Base-by-base conservation (phyloP, 64 coral and sea anemone species). In the Trachythela sp. region DNA sequence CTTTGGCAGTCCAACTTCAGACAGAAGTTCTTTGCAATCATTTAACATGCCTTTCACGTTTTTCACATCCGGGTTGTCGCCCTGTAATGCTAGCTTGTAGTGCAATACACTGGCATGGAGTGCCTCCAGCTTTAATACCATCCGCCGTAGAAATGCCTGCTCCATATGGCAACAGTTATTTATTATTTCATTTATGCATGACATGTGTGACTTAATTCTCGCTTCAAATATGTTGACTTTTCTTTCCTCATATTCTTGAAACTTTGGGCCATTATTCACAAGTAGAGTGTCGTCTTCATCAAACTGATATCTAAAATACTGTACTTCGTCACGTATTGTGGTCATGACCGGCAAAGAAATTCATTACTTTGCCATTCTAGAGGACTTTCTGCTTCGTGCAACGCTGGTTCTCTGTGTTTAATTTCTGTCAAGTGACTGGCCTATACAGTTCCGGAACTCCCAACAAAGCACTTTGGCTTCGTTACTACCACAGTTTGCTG, bases 391-490 rank as follows among this genome's bases (percentile, higher is more conserved):
- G 76, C 76, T 84, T 90, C 76, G 54, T 84, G 39, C 31, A 90
- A 34, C 31, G 32, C 58, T 56, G 88, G 88, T 60, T 90, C 88
- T 29, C 32, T 36, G 50, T 90, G 77, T 20, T 84, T 84, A 29
- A 90, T 84, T 42, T 84, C 48, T 83, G 84, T 84, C 59, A 90
- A 32, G 26, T 84, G 43, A 58, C 88, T 90, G 48, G 88, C 88
- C 88, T 45, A 90, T 3, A 90, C 88, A 20, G 88, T 84, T 22
- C 72, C 88, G 14, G 76, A 90, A 54, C 88, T 90, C 36, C 88
- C 76, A 11, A 90, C 88, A 84, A 90, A 90, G 49, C 83, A 90
- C 75, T 90, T 90, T 0, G 88, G 49, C 13, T 84, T 90, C 52
- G 77, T n/a, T n/a, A n/a, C n/a, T n/a, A n/a, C n/a, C n/a, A n/a